These are phyloP conservation scores for Sciurus vulgaris DNA, from an alignment of 2,797 vertebrate species.

Conservation along the genomic window DNA sequence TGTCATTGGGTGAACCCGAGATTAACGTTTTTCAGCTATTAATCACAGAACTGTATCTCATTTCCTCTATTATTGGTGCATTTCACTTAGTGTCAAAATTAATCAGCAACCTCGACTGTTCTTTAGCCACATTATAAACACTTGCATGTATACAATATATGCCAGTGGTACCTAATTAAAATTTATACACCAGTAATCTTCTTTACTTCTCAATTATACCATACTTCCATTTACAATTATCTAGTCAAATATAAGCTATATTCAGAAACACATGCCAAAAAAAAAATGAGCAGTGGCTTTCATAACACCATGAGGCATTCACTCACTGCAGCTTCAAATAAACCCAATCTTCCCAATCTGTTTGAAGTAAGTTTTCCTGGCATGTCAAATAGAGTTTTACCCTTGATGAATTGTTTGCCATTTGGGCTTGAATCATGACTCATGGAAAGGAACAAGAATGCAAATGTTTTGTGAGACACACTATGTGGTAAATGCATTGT, in stretches of 20 bases:
- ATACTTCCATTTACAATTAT: slow-evolving; percentile 26
- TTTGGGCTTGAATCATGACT: neutral
- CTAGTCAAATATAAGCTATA: slow-evolving; percentile 47
- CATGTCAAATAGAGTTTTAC: slow-evolving; percentile 25
- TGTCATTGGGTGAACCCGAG: neutral
- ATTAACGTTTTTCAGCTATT: slow-evolving; percentile 12
- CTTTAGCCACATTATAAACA: neutral
- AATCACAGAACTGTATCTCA: slow-evolving; percentile 17
- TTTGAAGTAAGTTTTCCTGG: slow-evolving; percentile 7
- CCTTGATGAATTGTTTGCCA: neutral
- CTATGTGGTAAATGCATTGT: neutral
- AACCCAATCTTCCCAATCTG: neutral
- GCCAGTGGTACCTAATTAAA: slow-evolving; percentile 3
- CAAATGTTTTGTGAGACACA: neutral
- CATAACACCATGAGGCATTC: neutral
- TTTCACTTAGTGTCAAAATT: slow-evolving; percentile 65
- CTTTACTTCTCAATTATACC: slow-evolving; percentile 47
- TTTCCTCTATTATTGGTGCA: slow-evolving; percentile 16
- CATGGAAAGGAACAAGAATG: neutral
- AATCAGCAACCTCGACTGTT: slow-evolving; percentile 53
- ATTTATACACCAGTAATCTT: neutral
- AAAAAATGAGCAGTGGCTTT: neutral
- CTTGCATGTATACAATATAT: neutral
- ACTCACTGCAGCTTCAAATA: neutral
- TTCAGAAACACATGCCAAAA: slow-evolving; percentile 2